These are phyloP conservation scores for Parnassius smintheus DNA, from an alignment of 2,888 invertebrate genomes.

Conservation along the genomic window DNA sequence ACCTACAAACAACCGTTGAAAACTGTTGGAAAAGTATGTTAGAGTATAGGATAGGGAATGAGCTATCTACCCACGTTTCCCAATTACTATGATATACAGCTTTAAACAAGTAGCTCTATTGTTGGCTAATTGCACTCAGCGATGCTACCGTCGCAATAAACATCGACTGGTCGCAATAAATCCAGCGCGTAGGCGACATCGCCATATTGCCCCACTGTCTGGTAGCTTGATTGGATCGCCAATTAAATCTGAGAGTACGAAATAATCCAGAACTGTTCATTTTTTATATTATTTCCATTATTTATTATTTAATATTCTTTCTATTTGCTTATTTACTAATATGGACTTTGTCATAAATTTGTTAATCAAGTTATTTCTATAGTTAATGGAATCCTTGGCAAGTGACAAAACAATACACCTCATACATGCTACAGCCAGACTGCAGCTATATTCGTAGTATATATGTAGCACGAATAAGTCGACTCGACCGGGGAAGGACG, in stretches of 20 bases:
- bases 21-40: no score
- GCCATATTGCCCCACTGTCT: conserved; percentile 28
- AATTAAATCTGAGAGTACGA: neutral
- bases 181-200: conserved; percentile 40
- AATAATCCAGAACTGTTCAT: neutral
- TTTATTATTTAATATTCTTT: no score
- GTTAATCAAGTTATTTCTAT: no score
- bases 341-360: no score
- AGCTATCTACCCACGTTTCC: conserved; percentile 11
- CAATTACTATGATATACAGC: conserved; percentile 20
- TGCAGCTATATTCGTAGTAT: no score
- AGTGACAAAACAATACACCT: no score
- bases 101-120: conserved; percentile 26
- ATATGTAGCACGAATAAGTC: no score
- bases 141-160: conserved; percentile 39
- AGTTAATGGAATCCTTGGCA: no score
- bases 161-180: conserved; percentile 36
- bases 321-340: no score
- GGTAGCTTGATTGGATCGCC: conserved; percentile 2
- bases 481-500: no score
- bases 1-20: no score
- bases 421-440: no score
- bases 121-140: conserved; percentile 44
- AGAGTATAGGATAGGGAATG: neutral
- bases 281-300: neutral